A percentile compares a stretch with the other conserved stretches of the same genome.
Evolutionary conservation across 2,113 vertebrate species (phyloP).

Genomic region (Rhodinocichla rosea): DNA sequence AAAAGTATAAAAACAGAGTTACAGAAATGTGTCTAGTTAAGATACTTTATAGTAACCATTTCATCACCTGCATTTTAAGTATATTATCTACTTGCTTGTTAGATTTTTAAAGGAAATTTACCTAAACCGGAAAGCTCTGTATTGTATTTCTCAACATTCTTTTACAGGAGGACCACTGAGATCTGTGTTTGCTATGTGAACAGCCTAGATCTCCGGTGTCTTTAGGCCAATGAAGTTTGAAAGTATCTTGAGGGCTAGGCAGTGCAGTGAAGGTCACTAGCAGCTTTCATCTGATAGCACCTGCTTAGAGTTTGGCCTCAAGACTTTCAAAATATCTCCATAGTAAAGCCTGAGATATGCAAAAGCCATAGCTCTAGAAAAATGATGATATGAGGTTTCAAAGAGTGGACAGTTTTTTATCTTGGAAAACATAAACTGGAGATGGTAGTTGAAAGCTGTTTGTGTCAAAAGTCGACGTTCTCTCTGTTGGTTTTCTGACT

Average conservation of each 20-base stretch:
- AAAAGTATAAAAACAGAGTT: slow-evolving; percentile 23
- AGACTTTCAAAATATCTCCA: not conserved
- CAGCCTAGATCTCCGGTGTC: not conserved
- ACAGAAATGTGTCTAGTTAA: slow-evolving; percentile 14
- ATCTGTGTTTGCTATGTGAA: not conserved
- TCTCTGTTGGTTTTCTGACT: not conserved
- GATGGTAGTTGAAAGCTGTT: not conserved
- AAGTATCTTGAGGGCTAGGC: not conserved
- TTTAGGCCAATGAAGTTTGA: not conserved
- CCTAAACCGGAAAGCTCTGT: not conserved
- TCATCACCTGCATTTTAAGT: not conserved
- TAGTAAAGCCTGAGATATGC: not conserved
- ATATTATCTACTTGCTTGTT: not conserved
- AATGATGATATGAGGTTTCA: not conserved
- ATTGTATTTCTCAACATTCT: not conserved
- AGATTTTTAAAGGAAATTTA: not conserved
- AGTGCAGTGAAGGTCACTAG: not conserved
- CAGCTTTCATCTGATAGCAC: not conserved
- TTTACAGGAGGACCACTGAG: not conserved
- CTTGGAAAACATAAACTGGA: not conserved
- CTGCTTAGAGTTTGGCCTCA: not conserved
- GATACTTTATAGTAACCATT: slow-evolving; percentile 28
- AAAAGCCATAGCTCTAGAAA: not conserved
- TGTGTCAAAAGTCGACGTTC: not conserved
- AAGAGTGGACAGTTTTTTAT: not conserved